phyloP scores from a whole-genome alignment of 2,113 vertebrate genomes.

The Stictonetta naevosa region DNA sequence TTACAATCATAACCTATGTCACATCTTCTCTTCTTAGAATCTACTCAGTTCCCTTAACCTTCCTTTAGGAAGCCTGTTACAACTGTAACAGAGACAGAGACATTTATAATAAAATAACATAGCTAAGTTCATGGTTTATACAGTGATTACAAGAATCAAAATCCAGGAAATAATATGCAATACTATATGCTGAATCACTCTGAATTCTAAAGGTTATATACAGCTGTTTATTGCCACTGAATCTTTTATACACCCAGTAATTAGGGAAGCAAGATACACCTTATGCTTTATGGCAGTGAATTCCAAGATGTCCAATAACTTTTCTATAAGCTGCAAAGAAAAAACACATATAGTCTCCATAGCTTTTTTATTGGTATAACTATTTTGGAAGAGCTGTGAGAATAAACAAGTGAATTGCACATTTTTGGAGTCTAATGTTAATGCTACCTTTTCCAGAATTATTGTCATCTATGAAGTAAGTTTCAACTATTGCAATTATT shows the following conservation, averaged over 20 bases:
- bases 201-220: neutral
- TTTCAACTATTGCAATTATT: neutral
- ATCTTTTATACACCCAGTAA: neutral
- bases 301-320: neutral
- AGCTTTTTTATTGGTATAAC: neutral
- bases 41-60: neutral
- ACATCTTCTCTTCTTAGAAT: neutral
- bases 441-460: neutral
- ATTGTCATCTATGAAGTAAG: neutral
- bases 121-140: neutral
- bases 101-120: neutral
- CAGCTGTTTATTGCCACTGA: neutral
- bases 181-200: too few species aligned
- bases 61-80: neutral
- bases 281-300: neutral
- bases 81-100: neutral
- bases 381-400: neutral
- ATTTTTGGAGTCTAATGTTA: neutral
- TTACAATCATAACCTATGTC: neutral
- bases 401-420: neutral
- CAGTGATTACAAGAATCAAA: neutral
- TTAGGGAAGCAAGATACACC: neutral
- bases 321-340: neutral
- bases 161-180: neutral
- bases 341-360: rapidly evolving